These are phyloP conservation scores for Elymnias hypermnestra DNA, from an alignment of 1,140 invertebrate genomes.

Conservation along the genomic window DNA sequence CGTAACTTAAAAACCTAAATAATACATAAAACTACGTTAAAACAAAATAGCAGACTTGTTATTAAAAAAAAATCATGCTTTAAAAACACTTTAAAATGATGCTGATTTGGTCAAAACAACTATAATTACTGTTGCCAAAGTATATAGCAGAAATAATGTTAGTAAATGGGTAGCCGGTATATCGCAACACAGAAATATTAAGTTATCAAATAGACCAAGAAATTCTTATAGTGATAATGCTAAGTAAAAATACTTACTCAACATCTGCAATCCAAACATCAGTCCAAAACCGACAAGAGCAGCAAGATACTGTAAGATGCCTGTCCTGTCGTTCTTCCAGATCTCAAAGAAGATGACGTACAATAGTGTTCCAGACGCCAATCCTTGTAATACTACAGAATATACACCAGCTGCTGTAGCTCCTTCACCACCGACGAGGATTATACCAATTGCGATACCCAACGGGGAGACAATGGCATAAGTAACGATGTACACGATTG, in stretches of 20 bases:
- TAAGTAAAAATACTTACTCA: constrained; percentile 86
- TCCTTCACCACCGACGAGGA: constrained; percentile 76
- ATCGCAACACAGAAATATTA: too few relatives aligned
- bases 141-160: too few relatives aligned
- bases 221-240: too few relatives aligned
- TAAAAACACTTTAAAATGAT: too few relatives aligned
- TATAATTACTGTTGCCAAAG: too few relatives aligned
- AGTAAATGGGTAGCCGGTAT: too few relatives aligned
- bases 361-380: constrained; percentile 90
- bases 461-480: constrained; percentile 89
- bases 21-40: too few relatives aligned
- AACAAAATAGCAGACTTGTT: too few relatives aligned
- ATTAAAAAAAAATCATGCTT: too few relatives aligned
- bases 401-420: constrained; percentile 77
- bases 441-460: constrained; percentile 84
- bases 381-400: constrained; percentile 85
- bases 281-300: constrained; percentile 85
- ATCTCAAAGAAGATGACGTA: constrained; percentile 96
- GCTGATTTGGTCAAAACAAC: too few relatives aligned
- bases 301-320: constrained; percentile 82
- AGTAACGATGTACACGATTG: constrained; percentile 83
- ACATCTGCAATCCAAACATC: constrained; percentile 86
- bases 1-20: too few relatives aligned
- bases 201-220: too few relatives aligned
- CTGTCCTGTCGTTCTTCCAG: constrained; percentile 85